Evolutionary conservation across 2,888 invertebrate genomes (phyloP), one percentile per base, ranked within the genome.

Genomic region (Hipparchia sbordonii): DNA sequence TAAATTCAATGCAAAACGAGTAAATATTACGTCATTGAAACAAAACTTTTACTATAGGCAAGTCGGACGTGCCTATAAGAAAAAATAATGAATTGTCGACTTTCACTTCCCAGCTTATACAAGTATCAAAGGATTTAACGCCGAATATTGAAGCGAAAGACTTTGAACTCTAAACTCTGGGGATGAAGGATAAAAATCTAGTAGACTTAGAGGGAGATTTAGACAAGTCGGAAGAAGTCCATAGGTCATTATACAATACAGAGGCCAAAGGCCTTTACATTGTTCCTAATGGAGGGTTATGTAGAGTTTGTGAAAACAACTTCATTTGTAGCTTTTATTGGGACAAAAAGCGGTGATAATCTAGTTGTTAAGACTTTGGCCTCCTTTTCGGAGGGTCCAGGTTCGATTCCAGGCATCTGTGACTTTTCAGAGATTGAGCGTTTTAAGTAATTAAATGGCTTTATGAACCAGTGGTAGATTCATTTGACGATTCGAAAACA

Each of bases 1-100:
- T 48, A 6, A 48, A 8, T 48, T 48, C 48, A 48, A 72, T 73
- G 76, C 73, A 74, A 77, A 79, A 78, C 77, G 78, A 87, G 82
- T 87, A 86, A 79, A 80, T 84, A 85, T 92, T 92, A 89, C 91
- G 87, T 92, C 88, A 92, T 81, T 76, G 79, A 80, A 82, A 84
- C 84, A 82, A 85, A 88, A 92, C 91, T 92, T 92, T 93, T 92
- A 92, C 92, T 88, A 76, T 80, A 75, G 80, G 77, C 82, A 80
- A 90, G 86, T 88, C 90, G 90, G 91, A 90, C 88, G 83, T 84
- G 39, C 39, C 39, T 39, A 84, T 82, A 84, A 83, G 82, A 86
- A 87, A 89, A 88, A 88, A 88, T 86, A 75, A 77, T 77, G 72
- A 67, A 72, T 77, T 74, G 75, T 87, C 82, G 77, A 92, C 93